Base-by-base conservation (phyloP, 2,113 vertebrate genomes). In the Henicopernis longicauda region DNA sequence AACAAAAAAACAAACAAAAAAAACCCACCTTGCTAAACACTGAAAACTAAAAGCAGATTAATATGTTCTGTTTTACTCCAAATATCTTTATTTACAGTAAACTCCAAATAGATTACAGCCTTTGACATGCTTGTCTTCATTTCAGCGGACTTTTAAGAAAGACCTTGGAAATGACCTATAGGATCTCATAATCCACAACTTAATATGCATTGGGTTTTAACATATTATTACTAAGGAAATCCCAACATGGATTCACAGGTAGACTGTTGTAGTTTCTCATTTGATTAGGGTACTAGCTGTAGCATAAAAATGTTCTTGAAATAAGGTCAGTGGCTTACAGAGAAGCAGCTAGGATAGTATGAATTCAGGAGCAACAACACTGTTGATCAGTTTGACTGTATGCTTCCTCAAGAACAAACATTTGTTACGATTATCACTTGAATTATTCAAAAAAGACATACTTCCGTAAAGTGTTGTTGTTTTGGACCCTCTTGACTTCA, bases 401-500 rank as follows among this genome's bases (percentile, higher is more conserved):
- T 6, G 21, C 40, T 16, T 47, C 16, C 26, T 40, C 25, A 69
- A 6, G 32, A 82, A 38, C 22, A 67, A 66, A 14, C 12, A 26
- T 6, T 16, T 49, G 14, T 22, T 72, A 59, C 0, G 1, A 78
- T 14, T 57, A 71, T 21, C n/a, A 29, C 45, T 23, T 31, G 29
- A 58, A 49, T 38, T 71, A 62, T 17, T 63, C 6, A 18, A 32
- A 31, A 50, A 38, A 65, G 32, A 87, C 91, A 59, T 98, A 99
- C 99, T 99, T 99, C 97, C 99, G 98, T 86, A 99, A 98, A 2
- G 99, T 99, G 90, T 99, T 99, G 96, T 99, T 99, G 97, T 99
- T 99, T 92, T 99, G 99, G 40, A 99, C 99, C 83, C 99, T 98
- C 97, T 99, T 99, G 92, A 99, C 99, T 81, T 99, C 99, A 10